phyloP scores from a whole-genome alignment of 2,888 invertebrate species.

The Cepaea hortensis region DNA sequence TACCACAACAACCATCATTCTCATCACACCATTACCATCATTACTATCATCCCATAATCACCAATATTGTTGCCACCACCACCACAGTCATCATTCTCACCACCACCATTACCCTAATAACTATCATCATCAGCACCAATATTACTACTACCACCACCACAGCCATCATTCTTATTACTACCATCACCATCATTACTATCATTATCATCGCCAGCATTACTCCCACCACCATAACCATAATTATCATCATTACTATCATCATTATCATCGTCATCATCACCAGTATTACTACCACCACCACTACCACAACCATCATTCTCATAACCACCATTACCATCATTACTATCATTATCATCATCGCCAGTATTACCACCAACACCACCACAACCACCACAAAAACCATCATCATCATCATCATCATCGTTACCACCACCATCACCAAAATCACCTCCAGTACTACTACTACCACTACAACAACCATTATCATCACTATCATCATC shows the following conservation, averaged over 20 bases:
- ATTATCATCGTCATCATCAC: not conserved
- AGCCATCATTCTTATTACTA: not conserved
- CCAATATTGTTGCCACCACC: not conserved
- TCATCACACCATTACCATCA: no score
- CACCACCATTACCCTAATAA: not conserved
- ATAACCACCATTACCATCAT: conserved; percentile 13
- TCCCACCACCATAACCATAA: not conserved
- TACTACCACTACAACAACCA: conserved; percentile 1
- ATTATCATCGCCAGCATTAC: not conserved
- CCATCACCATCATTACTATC: not conserved
- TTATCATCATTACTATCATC: not conserved
- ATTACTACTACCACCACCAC: not conserved
- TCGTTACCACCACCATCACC: not conserved
- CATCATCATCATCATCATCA: conserved; percentile 12
- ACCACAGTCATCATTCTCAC: not conserved
- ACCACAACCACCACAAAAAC: not conserved
- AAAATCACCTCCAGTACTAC: not conserved
- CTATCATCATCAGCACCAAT: not conserved
- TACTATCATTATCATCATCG: conserved; percentile 3
- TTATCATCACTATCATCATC: not conserved
- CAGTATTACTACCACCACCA: conserved; percentile 13
- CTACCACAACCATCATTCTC: not conserved
- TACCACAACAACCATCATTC: no score
- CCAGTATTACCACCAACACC: conserved; percentile 3
- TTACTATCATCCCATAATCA: not conserved